Evolutionary conservation across 1,140 invertebrate species (phyloP).

Genomic region (Leptopilina clavipes): DNA sequence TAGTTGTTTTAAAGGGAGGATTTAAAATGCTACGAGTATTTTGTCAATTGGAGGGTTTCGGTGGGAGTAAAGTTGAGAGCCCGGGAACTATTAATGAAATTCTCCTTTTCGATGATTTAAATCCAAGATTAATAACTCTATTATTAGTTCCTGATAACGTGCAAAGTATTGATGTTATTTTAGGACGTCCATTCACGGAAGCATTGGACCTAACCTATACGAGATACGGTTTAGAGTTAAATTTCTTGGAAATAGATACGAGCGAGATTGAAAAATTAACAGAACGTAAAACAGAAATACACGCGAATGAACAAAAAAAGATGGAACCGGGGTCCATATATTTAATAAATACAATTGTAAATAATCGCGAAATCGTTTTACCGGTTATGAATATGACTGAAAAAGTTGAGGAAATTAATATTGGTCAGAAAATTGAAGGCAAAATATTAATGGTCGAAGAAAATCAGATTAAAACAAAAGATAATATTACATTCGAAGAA

Average conservation of each 20-base stretch:
- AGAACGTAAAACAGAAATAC: background rate
- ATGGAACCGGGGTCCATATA: constrained; percentile 33
- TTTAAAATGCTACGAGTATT: background rate
- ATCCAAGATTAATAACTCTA: constrained; percentile 8
- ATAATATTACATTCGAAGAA: background rate
- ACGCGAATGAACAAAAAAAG: background rate
- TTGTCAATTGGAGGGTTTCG: too few relatives aligned
- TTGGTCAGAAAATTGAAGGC: background rate
- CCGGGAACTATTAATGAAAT: constrained; percentile 14
- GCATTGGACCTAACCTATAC: constrained; percentile 46
- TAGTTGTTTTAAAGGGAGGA: background rate
- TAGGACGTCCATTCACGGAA: constrained; percentile 48
- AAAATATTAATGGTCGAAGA: background rate
- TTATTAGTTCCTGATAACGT: constrained; percentile 44
- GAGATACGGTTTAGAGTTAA: constrained; percentile 39
- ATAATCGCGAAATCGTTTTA: constrained; percentile 1
- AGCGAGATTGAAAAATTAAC: background rate
- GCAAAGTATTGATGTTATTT: constrained; percentile 42
- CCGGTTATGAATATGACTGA: constrained; percentile 35
- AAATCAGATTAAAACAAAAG: background rate
- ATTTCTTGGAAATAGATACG: constrained; percentile 38
- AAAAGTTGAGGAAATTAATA: background rate
- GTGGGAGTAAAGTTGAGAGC: background rate
- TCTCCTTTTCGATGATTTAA: constrained; percentile 37
- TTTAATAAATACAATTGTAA: constrained; percentile 37